A percentile compares a stretch with the other conserved stretches of the same genome.
phyloP scores from a whole-genome alignment of 2,113 vertebrate genomes.

The Gallinago undulata region DNA sequence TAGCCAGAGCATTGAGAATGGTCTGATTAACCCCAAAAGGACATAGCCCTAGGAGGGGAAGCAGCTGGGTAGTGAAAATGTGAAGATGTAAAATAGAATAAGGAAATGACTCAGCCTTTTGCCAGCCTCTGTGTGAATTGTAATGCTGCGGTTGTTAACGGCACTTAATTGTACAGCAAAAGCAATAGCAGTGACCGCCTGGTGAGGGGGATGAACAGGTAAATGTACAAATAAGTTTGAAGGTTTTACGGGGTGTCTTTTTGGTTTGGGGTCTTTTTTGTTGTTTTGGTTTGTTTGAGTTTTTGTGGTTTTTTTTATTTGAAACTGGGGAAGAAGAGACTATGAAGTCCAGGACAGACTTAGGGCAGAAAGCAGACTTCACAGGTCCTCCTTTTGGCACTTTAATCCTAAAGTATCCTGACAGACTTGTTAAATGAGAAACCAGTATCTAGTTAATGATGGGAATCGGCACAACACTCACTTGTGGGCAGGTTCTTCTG shows the following conservation, averaged over 20 bases:
- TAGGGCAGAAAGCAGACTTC: not conserved
- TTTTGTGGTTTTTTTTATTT: not conserved
- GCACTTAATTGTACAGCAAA: not conserved
- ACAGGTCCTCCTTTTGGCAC: not conserved
- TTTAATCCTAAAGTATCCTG: not conserved
- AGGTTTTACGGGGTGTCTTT: not conserved
- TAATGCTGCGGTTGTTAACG: not conserved
- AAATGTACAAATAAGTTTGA: not conserved
- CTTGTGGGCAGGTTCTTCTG: rapidly evolving
- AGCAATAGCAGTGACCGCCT: not conserved
- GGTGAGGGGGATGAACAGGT: not conserved
- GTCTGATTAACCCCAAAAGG: not conserved
- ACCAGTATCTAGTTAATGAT: not conserved
- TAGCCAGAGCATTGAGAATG: not conserved
- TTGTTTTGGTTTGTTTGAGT: not conserved
- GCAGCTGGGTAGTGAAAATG: not conserved
- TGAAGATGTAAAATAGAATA: not conserved
- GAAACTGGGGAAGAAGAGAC: not conserved
- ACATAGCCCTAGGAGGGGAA: not conserved
- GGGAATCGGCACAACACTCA: rapidly evolving
- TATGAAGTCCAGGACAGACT: not conserved
- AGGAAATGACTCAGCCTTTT: not conserved
- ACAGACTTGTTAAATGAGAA: not conserved
- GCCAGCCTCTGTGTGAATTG: not conserved
- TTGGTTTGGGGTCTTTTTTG: not conserved